These are phyloP conservation scores for Stratiomys singularior DNA, from an alignment of 2,888 invertebrate species.

Conservation along the genomic window DNA sequence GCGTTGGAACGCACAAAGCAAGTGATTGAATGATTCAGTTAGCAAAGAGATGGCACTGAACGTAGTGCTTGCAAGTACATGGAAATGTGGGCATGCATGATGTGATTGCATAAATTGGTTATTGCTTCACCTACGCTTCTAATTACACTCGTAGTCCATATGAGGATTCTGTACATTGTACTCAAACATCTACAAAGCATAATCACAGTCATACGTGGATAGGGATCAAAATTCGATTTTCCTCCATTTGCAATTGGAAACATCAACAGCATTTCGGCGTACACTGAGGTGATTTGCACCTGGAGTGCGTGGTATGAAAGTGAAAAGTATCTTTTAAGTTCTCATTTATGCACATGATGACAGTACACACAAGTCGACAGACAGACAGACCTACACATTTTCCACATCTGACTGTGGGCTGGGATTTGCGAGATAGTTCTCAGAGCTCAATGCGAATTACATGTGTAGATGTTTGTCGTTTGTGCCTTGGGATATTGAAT, in stretches of 20 bases:
- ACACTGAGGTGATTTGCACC: not conserved
- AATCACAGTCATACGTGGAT: not conserved
- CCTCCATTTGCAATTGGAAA: not conserved
- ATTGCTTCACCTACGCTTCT: constrained; percentile 28
- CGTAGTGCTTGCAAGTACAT: not conserved
- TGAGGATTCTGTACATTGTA: not conserved
- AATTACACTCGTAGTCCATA: constrained; percentile 2
- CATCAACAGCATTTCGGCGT: not conserved
- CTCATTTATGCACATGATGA: not conserved
- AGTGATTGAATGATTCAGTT: not conserved
- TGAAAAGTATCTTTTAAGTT: not conserved
- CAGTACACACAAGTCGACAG: not conserved
- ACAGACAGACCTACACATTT: no score
- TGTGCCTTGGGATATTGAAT: no score
- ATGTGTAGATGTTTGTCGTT: no score
- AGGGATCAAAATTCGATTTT: not conserved
- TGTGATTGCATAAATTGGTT: no score
- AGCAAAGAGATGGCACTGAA: not conserved
- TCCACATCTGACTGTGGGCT: no score
- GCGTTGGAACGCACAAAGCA: not conserved
- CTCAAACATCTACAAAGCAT: not conserved
- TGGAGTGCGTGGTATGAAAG: not conserved
- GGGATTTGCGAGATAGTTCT: no score
- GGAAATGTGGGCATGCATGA: not conserved
- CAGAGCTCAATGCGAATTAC: no score